A percentile compares a stretch with the other conserved stretches of the same genome.
Evolutionary conservation across 2,888 invertebrate genomes (phyloP).

Genomic region (Tetanocera ferruginea): DNA sequence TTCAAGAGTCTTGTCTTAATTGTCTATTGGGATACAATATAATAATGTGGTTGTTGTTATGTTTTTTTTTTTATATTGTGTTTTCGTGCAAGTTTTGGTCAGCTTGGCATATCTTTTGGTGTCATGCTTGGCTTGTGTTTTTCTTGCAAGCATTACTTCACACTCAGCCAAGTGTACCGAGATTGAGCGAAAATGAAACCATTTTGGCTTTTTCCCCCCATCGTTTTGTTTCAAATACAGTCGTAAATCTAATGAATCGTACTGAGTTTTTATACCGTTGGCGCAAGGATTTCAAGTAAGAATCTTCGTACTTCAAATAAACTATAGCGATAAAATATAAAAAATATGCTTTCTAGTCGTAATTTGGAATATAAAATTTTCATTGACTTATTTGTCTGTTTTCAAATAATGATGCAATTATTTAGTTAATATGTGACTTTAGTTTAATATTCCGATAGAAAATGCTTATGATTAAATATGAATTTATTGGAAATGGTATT

Average conservation of each 20-base stretch:
- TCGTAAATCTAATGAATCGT: background rate
- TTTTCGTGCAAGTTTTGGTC: background rate
- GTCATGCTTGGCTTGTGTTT: slow-evolving; percentile 10
- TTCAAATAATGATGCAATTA: background rate
- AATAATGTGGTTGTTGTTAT: background rate
- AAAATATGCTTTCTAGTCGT: background rate
- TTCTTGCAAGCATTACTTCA: slow-evolving; percentile 9
- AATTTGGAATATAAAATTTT: background rate
- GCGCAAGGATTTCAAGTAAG: too few relatives aligned
- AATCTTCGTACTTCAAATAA: too few relatives aligned
- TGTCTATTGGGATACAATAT: too few relatives aligned
- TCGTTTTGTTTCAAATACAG: background rate
- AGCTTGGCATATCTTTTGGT: background rate
- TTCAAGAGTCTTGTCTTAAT: too few relatives aligned
- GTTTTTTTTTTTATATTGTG: background rate
- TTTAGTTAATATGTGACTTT: too few relatives aligned
- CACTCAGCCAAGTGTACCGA: slow-evolving; percentile 15
- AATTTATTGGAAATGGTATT: too few relatives aligned
- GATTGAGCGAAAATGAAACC: slow-evolving; percentile 12
- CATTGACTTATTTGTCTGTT: background rate
- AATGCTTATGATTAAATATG: too few relatives aligned
- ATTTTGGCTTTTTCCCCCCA: background rate
- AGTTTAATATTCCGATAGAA: too few relatives aligned
- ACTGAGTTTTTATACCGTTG: background rate
- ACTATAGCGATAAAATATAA: too few relatives aligned